Evolutionary conservation across 2,888 invertebrate genomes (phyloP).

Genomic region (Mesoligia furuncula): DNA sequence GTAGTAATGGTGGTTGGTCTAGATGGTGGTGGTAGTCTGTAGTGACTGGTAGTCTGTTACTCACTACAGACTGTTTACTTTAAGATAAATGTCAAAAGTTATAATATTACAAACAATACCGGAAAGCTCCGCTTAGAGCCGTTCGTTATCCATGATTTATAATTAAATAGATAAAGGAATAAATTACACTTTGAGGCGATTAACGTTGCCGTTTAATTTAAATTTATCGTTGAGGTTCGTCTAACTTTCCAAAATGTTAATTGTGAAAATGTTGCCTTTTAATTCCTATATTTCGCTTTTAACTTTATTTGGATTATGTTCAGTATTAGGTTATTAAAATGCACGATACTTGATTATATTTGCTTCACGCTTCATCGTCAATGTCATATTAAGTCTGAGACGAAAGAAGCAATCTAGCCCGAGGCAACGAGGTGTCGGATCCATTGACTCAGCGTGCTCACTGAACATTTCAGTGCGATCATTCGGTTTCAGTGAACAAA

Average conservation of each 20-base stretch:
- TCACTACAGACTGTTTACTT: slow-evolving; percentile 14
- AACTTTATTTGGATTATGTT: slow-evolving; percentile 20
- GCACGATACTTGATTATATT: slow-evolving; percentile 18
- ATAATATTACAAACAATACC: slow-evolving; percentile 45
- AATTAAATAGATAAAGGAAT: slow-evolving; percentile 67
- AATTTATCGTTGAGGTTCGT: slow-evolving; percentile 65
- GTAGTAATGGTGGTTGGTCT: no score
- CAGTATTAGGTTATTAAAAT: slow-evolving; percentile 27
- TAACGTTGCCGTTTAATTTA: slow-evolving; percentile 69
- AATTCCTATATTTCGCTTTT: slow-evolving; percentile 37
- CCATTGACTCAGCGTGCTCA: slow-evolving; percentile 71
- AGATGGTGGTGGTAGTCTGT: no score
- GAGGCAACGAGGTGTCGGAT: slow-evolving; percentile 67
- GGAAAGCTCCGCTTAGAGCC: slow-evolving; percentile 27
- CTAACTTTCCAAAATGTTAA: slow-evolving; percentile 67
- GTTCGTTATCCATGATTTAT: slow-evolving; percentile 60
- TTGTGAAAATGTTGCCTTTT: slow-evolving; percentile 64
- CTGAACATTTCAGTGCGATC: slow-evolving; percentile 77
- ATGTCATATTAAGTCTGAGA: slow-evolving; percentile 64
- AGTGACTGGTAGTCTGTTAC: not conserved
- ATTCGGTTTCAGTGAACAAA: slow-evolving; percentile 76
- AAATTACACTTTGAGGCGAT: slow-evolving; percentile 67
- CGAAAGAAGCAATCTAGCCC: slow-evolving; percentile 65
- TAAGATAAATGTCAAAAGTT: slow-evolving; percentile 25
- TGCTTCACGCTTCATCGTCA: slow-evolving; percentile 52